phyloP scores from a whole-genome alignment of 2,113 vertebrate species.

The Semicossyphus pulcher region DNA sequence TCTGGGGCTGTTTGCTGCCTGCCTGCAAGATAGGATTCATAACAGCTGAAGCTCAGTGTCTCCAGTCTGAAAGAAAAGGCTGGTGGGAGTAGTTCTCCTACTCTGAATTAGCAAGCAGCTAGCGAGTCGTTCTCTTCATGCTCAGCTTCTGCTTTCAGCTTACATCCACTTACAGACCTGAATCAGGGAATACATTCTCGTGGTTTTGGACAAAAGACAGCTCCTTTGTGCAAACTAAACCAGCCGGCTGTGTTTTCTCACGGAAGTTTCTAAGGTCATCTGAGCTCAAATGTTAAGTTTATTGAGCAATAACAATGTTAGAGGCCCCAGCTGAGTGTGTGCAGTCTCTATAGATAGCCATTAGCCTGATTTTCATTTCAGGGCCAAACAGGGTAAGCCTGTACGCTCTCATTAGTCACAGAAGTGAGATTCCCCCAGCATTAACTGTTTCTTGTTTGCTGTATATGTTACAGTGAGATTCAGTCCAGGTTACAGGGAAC shows the following conservation, averaged over 20 bases:
- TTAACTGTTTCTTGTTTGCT: conserved; percentile 18
- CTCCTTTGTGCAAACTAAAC: conserved; percentile 46
- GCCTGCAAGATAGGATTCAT: conserved; percentile 39
- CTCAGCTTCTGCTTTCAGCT: conserved; percentile 34
- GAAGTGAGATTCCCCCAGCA: conserved; percentile 23
- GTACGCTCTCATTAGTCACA: conserved; percentile 45
- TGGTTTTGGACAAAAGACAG: conserved; percentile 29
- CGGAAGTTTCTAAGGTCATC: conserved; percentile 35
- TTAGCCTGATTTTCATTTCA: conserved; percentile 65
- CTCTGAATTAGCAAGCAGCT: conserved; percentile 62
- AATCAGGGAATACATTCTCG: conserved; percentile 14
- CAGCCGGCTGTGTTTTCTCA: conserved; percentile 34
- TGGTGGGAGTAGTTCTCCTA: conserved; percentile 53
- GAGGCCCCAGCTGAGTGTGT: conserved; percentile 33
- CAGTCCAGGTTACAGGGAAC: background rate
- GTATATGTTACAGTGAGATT: conserved; percentile 2
- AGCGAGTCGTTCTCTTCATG: conserved; percentile 23
- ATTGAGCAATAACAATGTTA: conserved; percentile 60
- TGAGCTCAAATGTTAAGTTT: conserved; percentile 57
- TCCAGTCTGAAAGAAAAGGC: conserved; percentile 46
- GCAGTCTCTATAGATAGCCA: conserved; percentile 55
- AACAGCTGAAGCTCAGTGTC: conserved; percentile 45
- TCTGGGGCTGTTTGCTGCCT: conserved; percentile 19
- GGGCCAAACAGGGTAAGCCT: conserved; percentile 38
- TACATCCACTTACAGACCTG: conserved; percentile 31